These are phyloP conservation scores for Hydrozoanthus gracilis DNA, from an alignment of 92 coral and sea anemone genomes.

Conservation along the genomic window DNA sequence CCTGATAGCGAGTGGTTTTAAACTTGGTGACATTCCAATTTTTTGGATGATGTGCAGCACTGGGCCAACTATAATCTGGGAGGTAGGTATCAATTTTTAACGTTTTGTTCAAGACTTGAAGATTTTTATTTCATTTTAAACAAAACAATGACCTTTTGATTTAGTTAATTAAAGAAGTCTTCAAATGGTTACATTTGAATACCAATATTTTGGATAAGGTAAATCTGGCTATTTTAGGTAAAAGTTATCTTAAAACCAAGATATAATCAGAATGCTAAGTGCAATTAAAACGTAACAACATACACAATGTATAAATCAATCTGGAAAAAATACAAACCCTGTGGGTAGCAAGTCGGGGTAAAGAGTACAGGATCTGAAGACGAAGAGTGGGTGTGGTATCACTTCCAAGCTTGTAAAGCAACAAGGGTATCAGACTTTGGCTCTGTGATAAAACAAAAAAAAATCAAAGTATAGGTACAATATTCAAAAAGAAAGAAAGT, in stretches of 20 bases:
- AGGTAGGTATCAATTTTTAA: background rate
- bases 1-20: slow-evolving; percentile 79
- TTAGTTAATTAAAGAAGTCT: too few species aligned
- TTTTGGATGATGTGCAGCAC: slow-evolving; percentile 81
- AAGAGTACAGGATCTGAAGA: slow-evolving; percentile 70
- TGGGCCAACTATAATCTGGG: slow-evolving; percentile 82
- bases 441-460: slow-evolving; percentile 58
- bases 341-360: slow-evolving; percentile 92
- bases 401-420: slow-evolving; percentile 88
- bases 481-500: background rate
- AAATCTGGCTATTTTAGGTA: too few species aligned
- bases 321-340: slow-evolving; percentile 58
- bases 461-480: background rate
- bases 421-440: slow-evolving; percentile 78
- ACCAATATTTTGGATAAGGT: too few species aligned
- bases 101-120: background rate
- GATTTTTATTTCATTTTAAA: too few species aligned
- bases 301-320: background rate
- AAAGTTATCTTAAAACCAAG: too few species aligned
- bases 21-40: slow-evolving; percentile 66
- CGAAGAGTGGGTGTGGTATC: slow-evolving; percentile 71
- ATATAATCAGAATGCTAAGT: too few species aligned
- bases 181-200: too few species aligned
- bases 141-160: too few species aligned
- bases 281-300: background rate